Evolutionary conservation across 2,888 invertebrate species (phyloP), one percentile per base, ranked within the genome.

Genomic region (Drosophila picticornis): DNA sequence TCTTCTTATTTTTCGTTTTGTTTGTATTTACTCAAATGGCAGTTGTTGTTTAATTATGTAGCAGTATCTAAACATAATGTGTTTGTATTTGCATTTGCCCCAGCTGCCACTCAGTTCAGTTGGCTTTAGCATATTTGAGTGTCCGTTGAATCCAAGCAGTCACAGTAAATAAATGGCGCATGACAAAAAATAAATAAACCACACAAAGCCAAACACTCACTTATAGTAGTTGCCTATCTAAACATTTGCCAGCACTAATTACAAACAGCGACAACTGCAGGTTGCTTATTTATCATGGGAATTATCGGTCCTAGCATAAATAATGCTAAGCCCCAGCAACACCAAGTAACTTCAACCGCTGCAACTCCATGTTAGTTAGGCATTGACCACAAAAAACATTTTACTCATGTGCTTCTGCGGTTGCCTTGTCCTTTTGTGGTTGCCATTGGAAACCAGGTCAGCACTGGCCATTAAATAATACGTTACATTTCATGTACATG

Each of bases 161-260:
- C 68, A 65, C 81, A 62, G 81, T 61, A 78, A 82, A 75, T 81
- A 84, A 82, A 82, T 84, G 84, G 72, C 52, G 78, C 81, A 70
- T 68, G 56, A 52, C 75, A 75, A 81, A 84, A 81, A 82, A 84
- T 81, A 82, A 82, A 84, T 84, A 81, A 75, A 32, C 75, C 67
- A 64, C 34, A 60, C 31, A 53, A n/a, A 29, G 13, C 43, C 25
- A 31, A 43, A 74, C 55, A 62, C 53, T 64, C 22, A 27, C 32
- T 32, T 53, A 7, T 27, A 19, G 22, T 27, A 61, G 59, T 51
- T 36, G 62, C 50, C 70, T 81, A 72, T 76, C 76, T 70, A 77
- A 81, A 77, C 81, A 81, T 81, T 81, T 83, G 78, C 84, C 70
- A 72, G 70, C 81, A 75, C 81, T 81, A 81, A 81, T 81, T 81